Evolutionary conservation across 2,113 vertebrate species (phyloP), one percentile per base, ranked within the genome.

Genomic region (Crocuta crocuta): DNA sequence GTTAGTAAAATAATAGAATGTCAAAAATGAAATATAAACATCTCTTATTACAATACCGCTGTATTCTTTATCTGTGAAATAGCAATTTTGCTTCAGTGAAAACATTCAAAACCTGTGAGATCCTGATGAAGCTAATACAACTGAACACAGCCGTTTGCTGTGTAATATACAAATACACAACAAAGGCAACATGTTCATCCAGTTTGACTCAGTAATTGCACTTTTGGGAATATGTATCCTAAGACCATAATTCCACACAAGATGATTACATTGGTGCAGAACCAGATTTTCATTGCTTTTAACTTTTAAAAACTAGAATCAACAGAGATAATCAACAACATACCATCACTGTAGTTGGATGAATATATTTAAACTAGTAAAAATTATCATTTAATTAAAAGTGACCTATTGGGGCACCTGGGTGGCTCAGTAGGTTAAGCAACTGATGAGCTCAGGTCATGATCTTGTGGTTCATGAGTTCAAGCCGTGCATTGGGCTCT

Each of bases 121-220:
- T 17, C 76, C 53, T 91, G 24, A 28, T 94, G 26, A 84, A 91
- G 89, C 43, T 78, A 89, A 85, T 45, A 74, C 43, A 96, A 85
- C 17, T 84, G 85, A 91, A 88, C 81, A 95, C 24, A 90, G 48
- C 24, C 93, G 19, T 91, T 81, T 93, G 26, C 24, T 88, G 92
- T 96, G 33, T 93, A 97, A 81, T 71, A 61, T 90, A 74, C 35
- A 78, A 78, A 58, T 73, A 70, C 33, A 66, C 31, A 35, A 10
- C 91, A 89, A 93, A 87, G 91, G 16, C 90, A 84, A 84, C 66
- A 73, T 61, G 35, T 84, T 88, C 45, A 66, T 81, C 7, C 19
- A 91, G 71, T 91, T 76, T 85, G 48, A 93, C 7, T 94, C 65
- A 39, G 48, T 81, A 88, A 93, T 85, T 97, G 17, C 5, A 94